Conservation (phyloP, 2,797 vertebrate genomes). For the Potorous gilbertii region DNA sequence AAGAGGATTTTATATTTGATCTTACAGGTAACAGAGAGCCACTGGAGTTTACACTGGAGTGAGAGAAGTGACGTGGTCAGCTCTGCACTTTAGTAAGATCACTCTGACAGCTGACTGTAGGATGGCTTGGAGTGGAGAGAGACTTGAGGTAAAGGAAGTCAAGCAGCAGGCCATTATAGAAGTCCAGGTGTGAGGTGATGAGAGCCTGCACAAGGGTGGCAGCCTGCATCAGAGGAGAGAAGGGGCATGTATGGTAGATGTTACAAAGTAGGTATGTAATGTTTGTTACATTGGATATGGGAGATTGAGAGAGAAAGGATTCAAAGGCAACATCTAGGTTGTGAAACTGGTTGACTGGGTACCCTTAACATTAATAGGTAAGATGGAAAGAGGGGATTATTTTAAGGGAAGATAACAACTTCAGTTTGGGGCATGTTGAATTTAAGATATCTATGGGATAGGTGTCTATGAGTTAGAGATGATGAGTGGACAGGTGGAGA, state of each 20-base stretch:
- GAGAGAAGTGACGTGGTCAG: neutral
- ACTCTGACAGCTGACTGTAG: neutral
- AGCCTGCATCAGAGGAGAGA: neutral
- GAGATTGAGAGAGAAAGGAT: neutral
- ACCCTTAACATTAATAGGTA: neutral
- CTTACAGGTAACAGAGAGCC: neutral
- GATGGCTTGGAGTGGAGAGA: neutral
- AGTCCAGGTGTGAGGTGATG: neutral
- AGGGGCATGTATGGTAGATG: neutral
- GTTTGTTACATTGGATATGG: neutral
- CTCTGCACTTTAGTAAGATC: neutral
- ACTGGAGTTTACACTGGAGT: neutral
- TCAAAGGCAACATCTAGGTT: neutral
- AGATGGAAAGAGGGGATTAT: neutral
- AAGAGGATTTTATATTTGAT: neutral
- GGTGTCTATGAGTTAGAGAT: neutral
- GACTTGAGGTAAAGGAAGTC: neutral
- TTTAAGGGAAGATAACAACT: neutral
- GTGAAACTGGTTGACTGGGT: neutral
- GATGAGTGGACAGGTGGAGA: neutral
- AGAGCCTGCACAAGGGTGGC: neutral
- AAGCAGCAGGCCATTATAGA: too few relatives aligned
- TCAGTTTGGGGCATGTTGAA: neutral
- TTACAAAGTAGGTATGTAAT: neutral
- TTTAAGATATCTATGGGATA: neutral